These are phyloP conservation scores for Osmerus mordax DNA, from an alignment of 2,113 vertebrate species.

Conservation along the genomic window DNA sequence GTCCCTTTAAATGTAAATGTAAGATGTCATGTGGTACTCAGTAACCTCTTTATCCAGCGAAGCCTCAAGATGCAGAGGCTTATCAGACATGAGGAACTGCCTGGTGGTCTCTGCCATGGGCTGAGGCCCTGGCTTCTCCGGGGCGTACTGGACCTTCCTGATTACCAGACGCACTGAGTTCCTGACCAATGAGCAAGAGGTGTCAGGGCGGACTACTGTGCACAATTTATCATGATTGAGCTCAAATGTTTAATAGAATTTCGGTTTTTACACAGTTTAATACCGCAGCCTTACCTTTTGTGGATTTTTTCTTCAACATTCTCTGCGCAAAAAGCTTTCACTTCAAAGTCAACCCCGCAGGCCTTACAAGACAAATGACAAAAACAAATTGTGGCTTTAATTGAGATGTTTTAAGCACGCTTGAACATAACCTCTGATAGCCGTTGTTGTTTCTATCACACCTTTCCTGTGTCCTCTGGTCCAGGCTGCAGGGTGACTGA, in stretches of 20 bases:
- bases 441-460: conserved; percentile 33
- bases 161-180: conserved; percentile 93
- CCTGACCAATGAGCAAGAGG: conserved; percentile 60
- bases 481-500: conserved; percentile 94
- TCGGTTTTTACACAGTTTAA: no score
- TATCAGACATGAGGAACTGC: conserved; percentile 96
- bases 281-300: conserved; percentile 78
- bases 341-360: conserved; percentile 96
- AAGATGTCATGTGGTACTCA: not conserved
- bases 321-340: conserved; percentile 94
- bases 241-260: not conserved
- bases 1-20: no score
- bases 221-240: not conserved
- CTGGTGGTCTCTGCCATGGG: conserved; percentile 91
- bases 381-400: conserved; percentile 1
- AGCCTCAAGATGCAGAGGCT: conserved; percentile 89
- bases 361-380: conserved; percentile 71
- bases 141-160: conserved; percentile 92
- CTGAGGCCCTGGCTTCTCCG: conserved; percentile 86
- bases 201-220: not conserved
- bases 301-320: conserved; percentile 93
- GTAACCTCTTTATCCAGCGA: conserved; percentile 92
- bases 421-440: not conserved
- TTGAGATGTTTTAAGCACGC: not conserved
- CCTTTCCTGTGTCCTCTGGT: conserved; percentile 94